phyloP scores from a whole-genome alignment of 1,140 invertebrate species.

The Manduca sexta region DNA sequence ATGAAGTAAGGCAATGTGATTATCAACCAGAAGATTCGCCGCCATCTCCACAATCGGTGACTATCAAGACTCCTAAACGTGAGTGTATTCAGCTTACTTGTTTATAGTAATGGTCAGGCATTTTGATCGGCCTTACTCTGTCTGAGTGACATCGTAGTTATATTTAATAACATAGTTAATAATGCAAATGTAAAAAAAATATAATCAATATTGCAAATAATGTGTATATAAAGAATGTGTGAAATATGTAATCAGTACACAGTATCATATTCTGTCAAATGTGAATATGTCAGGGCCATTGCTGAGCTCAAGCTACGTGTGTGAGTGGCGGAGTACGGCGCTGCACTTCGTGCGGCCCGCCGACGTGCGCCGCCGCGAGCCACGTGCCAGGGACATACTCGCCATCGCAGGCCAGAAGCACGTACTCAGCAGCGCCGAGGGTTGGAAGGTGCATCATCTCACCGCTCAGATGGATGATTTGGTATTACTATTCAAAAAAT shows the following conservation, averaged over 20 bases:
- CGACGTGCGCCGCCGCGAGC: slow-evolving; percentile 91
- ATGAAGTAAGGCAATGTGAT: slow-evolving; percentile 58
- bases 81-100: slow-evolving; percentile 28
- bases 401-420: slow-evolving; percentile 89
- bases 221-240: no score
- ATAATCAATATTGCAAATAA: no score
- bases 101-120: no score
- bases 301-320: slow-evolving; percentile 55
- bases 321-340: slow-evolving; percentile 76
- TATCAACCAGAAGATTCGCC: slow-evolving; percentile 47
- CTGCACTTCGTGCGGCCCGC: slow-evolving; percentile 90
- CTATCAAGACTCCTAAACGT: slow-evolving; percentile 53
- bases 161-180: no score
- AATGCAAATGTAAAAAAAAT: no score
- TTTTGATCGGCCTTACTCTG: no score
- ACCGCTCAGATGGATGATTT: slow-evolving; percentile 94
- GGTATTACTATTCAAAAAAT: slow-evolving; percentile 69
- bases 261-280: neutral
- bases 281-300: slow-evolving; percentile 39
- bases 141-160: no score
- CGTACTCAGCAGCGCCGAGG: slow-evolving; percentile 91
- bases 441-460: slow-evolving; percentile 96
- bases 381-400: slow-evolving; percentile 40
- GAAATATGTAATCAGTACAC: no score
- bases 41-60: slow-evolving; percentile 42